Conservation (phyloP, 2,888 invertebrate species). For the Aspidiotus destructor region DNA sequence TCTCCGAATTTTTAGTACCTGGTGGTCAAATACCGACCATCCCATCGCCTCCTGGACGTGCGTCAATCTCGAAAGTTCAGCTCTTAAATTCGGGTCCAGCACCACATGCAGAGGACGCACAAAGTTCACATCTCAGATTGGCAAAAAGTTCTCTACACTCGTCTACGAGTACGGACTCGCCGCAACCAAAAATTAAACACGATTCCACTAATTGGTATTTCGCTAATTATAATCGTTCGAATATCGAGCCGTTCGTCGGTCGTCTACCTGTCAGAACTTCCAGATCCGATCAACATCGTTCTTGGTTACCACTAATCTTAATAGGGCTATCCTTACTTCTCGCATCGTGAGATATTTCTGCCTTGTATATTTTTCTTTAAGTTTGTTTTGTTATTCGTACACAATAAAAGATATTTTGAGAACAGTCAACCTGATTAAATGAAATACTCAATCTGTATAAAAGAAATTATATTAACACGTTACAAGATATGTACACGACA, state of each 20-base stretch:
- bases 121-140: constrained; percentile 37
- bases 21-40: constrained; percentile 46
- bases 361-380: constrained; percentile 17
- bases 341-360: constrained; percentile 4
- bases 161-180: constrained; percentile 7
- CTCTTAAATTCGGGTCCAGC: constrained; percentile 42
- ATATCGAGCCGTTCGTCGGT: constrained; percentile 47
- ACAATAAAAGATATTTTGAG: constrained; percentile 5
- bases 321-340: constrained; percentile 20
- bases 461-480: neutral
- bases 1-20: constrained; percentile 55
- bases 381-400: constrained; percentile 10
- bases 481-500: neutral
- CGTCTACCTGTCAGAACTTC: constrained; percentile 30
- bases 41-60: constrained; percentile 14
- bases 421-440: too few species aligned
- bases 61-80: constrained; percentile 38
- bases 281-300: constrained; percentile 23
- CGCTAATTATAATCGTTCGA: constrained; percentile 66
- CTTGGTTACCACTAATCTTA: constrained; percentile 30
- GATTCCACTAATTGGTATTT: constrained; percentile 58
- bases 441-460: neutral
- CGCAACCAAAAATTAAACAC: neutral
- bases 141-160: constrained; percentile 35
- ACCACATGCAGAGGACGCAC: constrained; percentile 38